Percentiles rank a stretch among this genome's conserved stretches.
phyloP scores from a whole-genome alignment of 2,113 vertebrate genomes.

The Cavia aperea region DNA sequence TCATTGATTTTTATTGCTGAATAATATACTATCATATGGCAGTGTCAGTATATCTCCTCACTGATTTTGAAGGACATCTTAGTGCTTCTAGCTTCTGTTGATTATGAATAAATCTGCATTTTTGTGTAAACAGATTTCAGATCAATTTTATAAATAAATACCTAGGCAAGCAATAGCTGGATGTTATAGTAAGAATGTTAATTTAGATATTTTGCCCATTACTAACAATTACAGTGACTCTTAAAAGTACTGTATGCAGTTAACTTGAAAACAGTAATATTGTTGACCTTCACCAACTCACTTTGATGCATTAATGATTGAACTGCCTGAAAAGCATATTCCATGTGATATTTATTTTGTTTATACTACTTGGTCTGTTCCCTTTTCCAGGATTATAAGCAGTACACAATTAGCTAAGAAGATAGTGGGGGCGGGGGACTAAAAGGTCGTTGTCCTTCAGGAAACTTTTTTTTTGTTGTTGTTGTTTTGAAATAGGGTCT shows the following conservation, averaged over 20 bases:
- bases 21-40: background rate
- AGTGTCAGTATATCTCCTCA: background rate
- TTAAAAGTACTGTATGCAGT: background rate
- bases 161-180: background rate
- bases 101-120: constrained; percentile 10
- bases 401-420: background rate
- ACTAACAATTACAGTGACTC: background rate
- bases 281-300: background rate
- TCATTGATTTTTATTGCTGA: background rate
- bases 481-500: background rate
- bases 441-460: constrained; percentile 10
- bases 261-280: constrained; percentile 36
- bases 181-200: background rate
- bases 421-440: background rate
- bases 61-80: constrained; percentile 8
- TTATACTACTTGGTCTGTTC: background rate
- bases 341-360: background rate
- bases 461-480: background rate
- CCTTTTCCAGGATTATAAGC: background rate
- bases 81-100: background rate
- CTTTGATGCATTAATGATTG: background rate
- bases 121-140: constrained; percentile 26
- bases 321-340: background rate
- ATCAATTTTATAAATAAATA: background rate
- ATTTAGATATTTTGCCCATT: background rate